Evolutionary conservation across 2,113 vertebrate genomes (phyloP).

Genomic region (Sterrhoptilus dennistouni): DNA sequence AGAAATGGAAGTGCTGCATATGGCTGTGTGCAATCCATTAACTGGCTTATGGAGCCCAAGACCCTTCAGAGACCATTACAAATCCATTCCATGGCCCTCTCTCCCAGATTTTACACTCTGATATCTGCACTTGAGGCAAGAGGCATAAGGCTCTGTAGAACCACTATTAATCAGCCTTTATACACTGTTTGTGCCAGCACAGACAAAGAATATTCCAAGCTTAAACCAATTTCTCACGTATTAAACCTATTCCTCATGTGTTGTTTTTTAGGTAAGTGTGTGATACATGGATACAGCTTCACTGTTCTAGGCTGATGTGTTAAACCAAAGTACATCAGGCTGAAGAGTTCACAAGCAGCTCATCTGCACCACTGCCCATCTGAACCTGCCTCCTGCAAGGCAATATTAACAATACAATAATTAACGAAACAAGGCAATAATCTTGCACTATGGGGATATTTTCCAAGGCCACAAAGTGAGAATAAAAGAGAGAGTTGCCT

Average conservation of each 20-base stretch:
- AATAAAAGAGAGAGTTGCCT: background rate
- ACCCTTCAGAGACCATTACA: constrained; percentile 31
- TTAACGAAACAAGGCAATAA: background rate
- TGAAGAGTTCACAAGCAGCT: background rate
- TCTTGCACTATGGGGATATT: background rate
- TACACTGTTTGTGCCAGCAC: background rate
- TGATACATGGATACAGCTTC: background rate
- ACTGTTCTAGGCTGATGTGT: background rate
- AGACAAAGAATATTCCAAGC: background rate
- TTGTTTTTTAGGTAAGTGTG: background rate
- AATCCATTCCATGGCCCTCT: background rate
- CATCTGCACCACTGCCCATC: background rate
- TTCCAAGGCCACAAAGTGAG: background rate
- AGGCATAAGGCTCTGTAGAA: background rate
- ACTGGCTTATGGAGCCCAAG: background rate
- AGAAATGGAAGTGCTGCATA: constrained; percentile 20
- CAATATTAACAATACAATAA: background rate
- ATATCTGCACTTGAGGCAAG: background rate
- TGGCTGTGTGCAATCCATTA: constrained; percentile 40
- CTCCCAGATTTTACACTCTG: background rate
- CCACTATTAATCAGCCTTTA: background rate
- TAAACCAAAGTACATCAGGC: background rate
- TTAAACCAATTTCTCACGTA: background rate
- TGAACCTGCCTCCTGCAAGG: background rate
- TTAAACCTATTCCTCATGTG: background rate